A percentile compares a stretch with the other conserved stretches of the same genome.
Evolutionary conservation across 2,888 invertebrate genomes (phyloP).

Genomic region (Lysandra coridon): DNA sequence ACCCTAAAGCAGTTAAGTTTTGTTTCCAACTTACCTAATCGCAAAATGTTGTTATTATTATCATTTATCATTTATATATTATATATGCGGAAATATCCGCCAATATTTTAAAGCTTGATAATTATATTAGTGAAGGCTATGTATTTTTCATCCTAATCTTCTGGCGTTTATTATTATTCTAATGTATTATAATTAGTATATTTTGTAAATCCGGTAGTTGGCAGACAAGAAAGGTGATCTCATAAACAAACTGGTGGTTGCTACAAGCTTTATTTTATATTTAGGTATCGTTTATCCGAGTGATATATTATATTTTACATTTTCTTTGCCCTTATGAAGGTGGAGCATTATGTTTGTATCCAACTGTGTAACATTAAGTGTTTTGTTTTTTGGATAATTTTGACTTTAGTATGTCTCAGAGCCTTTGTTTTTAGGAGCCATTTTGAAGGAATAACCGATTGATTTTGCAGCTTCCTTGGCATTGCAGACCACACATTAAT

Average conservation of each 20-base stretch:
- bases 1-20: too few species aligned
- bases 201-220: not conserved
- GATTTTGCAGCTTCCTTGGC: too few species aligned
- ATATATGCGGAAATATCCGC: not conserved
- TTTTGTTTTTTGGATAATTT: too few species aligned
- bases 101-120: not conserved
- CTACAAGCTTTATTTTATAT: not conserved
- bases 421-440: too few species aligned
- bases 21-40: too few species aligned
- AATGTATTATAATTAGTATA: slow-evolving; percentile 1
- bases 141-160: not conserved
- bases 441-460: too few species aligned
- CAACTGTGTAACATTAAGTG: not conserved
- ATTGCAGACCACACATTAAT: too few species aligned
- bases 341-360: not conserved
- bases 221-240: slow-evolving; percentile 13
- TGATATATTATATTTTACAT: not conserved
- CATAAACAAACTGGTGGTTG: slow-evolving; percentile 4
- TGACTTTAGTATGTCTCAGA: too few species aligned
- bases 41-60: too few species aligned
- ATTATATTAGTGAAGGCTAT: not conserved
- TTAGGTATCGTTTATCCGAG: not conserved
- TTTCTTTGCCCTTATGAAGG: not conserved
- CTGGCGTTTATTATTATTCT: not conserved
- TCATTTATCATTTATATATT: too few species aligned